phyloP scores from a whole-genome alignment of 2,113 vertebrate genomes.

The Phasianus colchicus region DNA sequence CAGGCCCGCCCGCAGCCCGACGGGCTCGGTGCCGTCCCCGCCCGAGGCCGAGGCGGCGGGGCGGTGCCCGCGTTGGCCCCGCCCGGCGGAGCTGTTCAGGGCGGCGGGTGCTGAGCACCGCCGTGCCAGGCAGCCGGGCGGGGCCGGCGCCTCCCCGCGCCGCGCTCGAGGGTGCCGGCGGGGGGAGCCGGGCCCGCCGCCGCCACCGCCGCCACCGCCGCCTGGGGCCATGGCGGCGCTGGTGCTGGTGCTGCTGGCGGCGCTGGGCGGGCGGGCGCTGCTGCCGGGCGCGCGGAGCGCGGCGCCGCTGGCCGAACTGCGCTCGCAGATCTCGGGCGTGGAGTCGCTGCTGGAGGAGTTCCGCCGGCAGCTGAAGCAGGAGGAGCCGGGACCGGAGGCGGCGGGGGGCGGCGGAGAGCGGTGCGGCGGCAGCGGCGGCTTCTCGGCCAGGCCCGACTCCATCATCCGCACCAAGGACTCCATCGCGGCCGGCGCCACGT shows the following conservation, averaged over 20 bases:
- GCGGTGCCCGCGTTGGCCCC: too few species aligned
- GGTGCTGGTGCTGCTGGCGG: not conserved
- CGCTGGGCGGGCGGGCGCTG: not conserved
- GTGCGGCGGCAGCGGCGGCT: conserved; percentile 22
- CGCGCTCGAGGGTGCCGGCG: too few species aligned
- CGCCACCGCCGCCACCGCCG: not conserved
- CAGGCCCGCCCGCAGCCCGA: too few species aligned
- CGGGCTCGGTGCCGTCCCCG: too few species aligned
- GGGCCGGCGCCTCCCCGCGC: too few species aligned
- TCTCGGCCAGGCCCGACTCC: conserved; percentile 76
- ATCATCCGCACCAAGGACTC: conserved; percentile 94
- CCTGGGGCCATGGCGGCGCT: not conserved
- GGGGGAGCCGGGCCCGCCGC: not conserved
- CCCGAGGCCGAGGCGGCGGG: too few species aligned
- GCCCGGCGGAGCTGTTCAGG: too few species aligned
- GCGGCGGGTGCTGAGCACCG: too few species aligned
- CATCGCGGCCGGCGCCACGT: conserved; percentile 88
- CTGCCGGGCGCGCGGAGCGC: conserved; percentile 18
- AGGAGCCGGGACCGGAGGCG: not conserved
- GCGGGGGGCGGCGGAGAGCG: not conserved
- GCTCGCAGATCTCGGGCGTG: conserved; percentile 84
- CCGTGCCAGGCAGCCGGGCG: too few species aligned
- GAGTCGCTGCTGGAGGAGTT: conserved; percentile 91
- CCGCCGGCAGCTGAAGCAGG: conserved; percentile 86
- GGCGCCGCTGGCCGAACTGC: conserved; percentile 51